A percentile compares a stretch with the other conserved stretches of the same genome.
phyloP scores from a whole-genome alignment of 1,140 invertebrate genomes.

The Saccostrea glomerata region DNA sequence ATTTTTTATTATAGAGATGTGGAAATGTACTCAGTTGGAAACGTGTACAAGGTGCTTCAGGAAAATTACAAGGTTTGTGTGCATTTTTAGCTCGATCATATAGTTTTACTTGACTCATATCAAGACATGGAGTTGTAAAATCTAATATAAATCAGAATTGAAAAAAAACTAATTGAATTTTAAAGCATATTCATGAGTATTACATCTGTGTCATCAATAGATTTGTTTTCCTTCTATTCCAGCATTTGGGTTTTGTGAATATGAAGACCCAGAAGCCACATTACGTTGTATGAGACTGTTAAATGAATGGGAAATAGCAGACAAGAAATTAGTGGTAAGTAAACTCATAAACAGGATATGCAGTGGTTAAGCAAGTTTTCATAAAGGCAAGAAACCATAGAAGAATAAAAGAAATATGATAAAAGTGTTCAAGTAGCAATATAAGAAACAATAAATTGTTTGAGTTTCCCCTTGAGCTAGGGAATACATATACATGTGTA shows the following conservation, averaged over 20 bases:
- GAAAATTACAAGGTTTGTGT: constrained; percentile 82
- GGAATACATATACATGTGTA: not conserved
- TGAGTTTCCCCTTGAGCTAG: not conserved
- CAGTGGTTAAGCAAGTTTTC: too few species aligned
- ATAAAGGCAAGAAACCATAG: too few species aligned
- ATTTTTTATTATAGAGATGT: constrained; percentile 81
- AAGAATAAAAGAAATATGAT: not conserved
- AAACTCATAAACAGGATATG: not conserved
- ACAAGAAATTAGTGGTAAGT: constrained; percentile 91
- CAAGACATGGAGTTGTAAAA: not conserved
- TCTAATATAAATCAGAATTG: not conserved
- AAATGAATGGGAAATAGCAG: constrained; percentile 95
- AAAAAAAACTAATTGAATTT: not conserved
- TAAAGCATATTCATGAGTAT: not conserved
- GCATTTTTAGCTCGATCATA: too few species aligned
- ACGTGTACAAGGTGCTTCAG: constrained; percentile 90
- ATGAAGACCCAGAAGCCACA: constrained; percentile 95
- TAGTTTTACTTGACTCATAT: not conserved
- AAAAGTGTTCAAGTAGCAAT: not conserved
- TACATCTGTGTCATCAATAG: not conserved
- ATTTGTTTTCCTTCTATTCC: constrained; percentile 53
- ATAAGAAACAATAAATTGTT: not conserved
- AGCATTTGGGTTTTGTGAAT: constrained; percentile 99
- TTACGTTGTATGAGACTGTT: constrained; percentile 94
- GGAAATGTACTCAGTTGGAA: constrained; percentile 98